Evolutionary conservation across 2,888 invertebrate genomes (phyloP).

Genomic region (Latrodectus elegans): DNA sequence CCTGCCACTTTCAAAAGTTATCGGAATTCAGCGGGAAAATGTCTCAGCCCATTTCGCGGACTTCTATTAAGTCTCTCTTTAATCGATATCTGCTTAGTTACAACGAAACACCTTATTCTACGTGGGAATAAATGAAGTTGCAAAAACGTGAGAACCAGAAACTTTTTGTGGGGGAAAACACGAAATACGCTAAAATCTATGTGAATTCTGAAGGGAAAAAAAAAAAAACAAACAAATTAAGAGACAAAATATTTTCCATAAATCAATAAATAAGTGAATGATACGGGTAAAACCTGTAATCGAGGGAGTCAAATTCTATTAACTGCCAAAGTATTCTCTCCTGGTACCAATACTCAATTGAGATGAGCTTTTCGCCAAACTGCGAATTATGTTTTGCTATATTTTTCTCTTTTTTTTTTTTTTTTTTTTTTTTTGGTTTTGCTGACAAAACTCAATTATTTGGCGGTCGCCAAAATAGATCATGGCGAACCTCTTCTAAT

Average conservation of each 20-base stretch:
- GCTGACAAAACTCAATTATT: slow-evolving; percentile 52
- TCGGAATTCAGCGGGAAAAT: too few species aligned
- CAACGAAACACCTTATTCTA: slow-evolving; percentile 1
- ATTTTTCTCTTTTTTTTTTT: slow-evolving; percentile 8
- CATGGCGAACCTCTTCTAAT: neutral
- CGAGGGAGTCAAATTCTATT: slow-evolving; percentile 58
- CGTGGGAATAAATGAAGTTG: neutral
- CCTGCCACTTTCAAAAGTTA: too few species aligned
- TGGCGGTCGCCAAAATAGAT: slow-evolving; percentile 39
- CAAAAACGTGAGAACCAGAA: neutral
- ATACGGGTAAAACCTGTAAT: neutral
- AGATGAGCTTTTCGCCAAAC: neutral
- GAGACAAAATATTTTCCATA: slow-evolving; percentile 21
- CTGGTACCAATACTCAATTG: neutral
- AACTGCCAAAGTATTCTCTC: slow-evolving; percentile 19
- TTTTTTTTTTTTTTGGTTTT: slow-evolving; percentile 7
- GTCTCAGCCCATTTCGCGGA: neutral
- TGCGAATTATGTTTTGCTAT: slow-evolving; percentile 4
- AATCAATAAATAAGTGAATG: slow-evolving; percentile 20
- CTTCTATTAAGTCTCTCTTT: neutral
- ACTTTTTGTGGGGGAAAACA: neutral
- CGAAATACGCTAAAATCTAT: slow-evolving; percentile 13
- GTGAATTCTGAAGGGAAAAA: neutral
- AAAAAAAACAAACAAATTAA: neutral
- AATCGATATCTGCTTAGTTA: neutral